Conservation (phyloP, 2,113 vertebrate genomes). For the Tachysurus fulvidraco region DNA sequence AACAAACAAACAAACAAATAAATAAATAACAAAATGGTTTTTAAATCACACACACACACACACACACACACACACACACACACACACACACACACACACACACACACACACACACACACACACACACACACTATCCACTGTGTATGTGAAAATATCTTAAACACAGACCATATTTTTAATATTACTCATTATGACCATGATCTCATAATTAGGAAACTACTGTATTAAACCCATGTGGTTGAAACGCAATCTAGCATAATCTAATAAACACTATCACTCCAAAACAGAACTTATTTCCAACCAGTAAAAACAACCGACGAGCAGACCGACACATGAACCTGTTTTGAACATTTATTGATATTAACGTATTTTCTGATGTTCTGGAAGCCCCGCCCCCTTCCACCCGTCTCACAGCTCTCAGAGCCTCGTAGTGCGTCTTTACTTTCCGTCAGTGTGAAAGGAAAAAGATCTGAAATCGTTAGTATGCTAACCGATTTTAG, state of each 20-base stretch:
- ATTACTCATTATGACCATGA: not conserved
- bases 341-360: not conserved
- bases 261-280: not conserved
- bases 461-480: not conserved
- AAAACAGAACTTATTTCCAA: not conserved
- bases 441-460: not conserved
- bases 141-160: not conserved
- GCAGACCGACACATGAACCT: not conserved
- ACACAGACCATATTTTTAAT: not conserved
- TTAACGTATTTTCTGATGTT: not conserved
- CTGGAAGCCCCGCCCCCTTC: not conserved
- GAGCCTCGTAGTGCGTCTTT: not conserved
- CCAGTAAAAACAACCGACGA: not conserved
- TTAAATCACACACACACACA: not conserved
- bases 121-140: not conserved
- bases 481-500: no score
- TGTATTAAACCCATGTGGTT: no score
- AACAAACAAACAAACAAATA: no score
- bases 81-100: not conserved
- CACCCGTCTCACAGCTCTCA: not conserved
- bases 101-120: not conserved
- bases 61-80: not conserved
- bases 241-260: no score
- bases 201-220: not conserved
- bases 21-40: not conserved